These are phyloP conservation scores for Calliopum simillimum DNA, from an alignment of 2,888 invertebrate genomes.

Conservation along the genomic window DNA sequence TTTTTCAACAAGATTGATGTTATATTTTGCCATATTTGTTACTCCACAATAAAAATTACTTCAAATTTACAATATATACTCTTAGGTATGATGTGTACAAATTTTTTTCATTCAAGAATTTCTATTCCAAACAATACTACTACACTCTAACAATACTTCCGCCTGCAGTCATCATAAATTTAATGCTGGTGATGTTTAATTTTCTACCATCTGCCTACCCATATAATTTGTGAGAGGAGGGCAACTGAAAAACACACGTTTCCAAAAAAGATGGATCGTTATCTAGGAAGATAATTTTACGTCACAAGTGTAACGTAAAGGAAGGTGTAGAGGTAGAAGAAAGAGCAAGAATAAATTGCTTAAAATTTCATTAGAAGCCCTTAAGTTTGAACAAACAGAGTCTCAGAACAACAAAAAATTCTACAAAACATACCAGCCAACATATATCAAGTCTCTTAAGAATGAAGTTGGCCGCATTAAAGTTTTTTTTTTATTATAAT, in stretches of 20 bases:
- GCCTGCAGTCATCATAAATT: constrained; percentile 58
- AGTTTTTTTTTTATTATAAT: constrained; percentile 28
- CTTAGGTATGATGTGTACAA: too few relatives aligned
- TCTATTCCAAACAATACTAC: not conserved
- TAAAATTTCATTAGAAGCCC: constrained; percentile 12
- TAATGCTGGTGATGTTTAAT: constrained; percentile 60
- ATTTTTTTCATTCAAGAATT: not conserved
- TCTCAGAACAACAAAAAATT: not conserved
- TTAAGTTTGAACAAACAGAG: not conserved
- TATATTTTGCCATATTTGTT: too few relatives aligned
- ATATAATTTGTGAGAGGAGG: constrained; percentile 16
- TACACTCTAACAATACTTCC: constrained; percentile 37
- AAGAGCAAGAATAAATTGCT: constrained; percentile 1
- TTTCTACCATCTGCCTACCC: constrained; percentile 46
- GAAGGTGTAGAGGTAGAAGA: not conserved
- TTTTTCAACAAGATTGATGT: too few relatives aligned
- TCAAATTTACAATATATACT: too few relatives aligned
- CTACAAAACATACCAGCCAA: too few relatives aligned
- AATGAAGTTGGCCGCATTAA: constrained; percentile 1
- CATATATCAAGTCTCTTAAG: too few relatives aligned
- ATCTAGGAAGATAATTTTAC: constrained; percentile 62
- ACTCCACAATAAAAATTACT: too few relatives aligned
- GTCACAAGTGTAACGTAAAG: too few relatives aligned
- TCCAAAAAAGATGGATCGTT: constrained; percentile 63
- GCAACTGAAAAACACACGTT: constrained; percentile 15